Evolutionary conservation across 2,888 invertebrate genomes (phyloP).

Genomic region (Drosophila lacicola): DNA sequence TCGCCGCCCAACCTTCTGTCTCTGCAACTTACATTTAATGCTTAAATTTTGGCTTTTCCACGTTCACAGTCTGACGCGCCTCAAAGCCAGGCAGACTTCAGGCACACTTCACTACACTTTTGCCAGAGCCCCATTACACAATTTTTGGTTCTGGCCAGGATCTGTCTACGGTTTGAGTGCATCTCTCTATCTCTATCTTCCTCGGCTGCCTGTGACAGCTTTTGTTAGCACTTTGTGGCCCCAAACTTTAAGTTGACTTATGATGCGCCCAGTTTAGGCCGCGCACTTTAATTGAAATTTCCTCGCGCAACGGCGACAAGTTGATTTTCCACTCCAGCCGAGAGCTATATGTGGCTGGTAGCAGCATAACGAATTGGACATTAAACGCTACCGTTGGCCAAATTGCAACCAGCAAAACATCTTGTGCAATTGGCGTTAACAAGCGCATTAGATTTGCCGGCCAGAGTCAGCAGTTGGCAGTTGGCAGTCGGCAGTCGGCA

Average conservation of each 20-base stretch:
- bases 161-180: conserved; percentile 70
- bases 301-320: conserved; percentile 66
- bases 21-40: conserved; percentile 73
- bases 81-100: conserved; percentile 47
- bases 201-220: conserved; percentile 66
- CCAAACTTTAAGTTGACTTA: conserved; percentile 52
- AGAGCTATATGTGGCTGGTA: conserved; percentile 22
- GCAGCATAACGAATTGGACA: conserved; percentile 79
- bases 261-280: conserved; percentile 29
- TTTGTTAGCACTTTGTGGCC: conserved; percentile 64
- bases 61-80: conserved; percentile 79
- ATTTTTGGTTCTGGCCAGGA: conserved; percentile 68
- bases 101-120: conserved; percentile 55
- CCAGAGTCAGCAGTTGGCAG: conserved; percentile 31
- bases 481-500: conserved; percentile 22
- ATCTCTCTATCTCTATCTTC: conserved; percentile 40
- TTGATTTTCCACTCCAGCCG: conserved; percentile 73
- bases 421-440: conserved; percentile 78
- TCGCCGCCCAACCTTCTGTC: conserved; percentile 9
- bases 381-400: conserved; percentile 83
- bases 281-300: conserved; percentile 69
- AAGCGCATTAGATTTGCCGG: conserved; percentile 77
- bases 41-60: conserved; percentile 74
- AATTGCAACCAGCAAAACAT: conserved; percentile 66
- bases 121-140: conserved; percentile 65